Evolutionary conservation across 1,140 invertebrate species (phyloP), one percentile per base, ranked within the genome.

Genomic region (Lordiphosa collinella): DNA sequence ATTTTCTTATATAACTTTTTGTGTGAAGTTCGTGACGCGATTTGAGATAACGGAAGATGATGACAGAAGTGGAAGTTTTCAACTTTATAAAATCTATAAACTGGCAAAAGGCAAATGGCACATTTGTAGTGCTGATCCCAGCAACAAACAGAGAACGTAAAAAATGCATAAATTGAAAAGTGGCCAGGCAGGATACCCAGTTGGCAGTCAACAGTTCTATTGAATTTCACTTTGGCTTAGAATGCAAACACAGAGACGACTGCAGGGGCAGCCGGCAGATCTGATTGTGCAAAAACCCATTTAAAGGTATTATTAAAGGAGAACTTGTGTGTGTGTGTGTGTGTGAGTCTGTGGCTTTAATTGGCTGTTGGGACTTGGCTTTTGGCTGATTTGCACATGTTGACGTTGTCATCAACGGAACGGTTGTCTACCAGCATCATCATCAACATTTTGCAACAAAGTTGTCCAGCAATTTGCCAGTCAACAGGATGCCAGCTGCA

Each of bases 271-370:
- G 13, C 5, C 16, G 38, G 61, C 43, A 35, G 49, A 76, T 76
- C 57, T 59, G 54, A 73, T 69, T 69, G 64, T 44, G 64, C 64
- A 60, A 69, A 25, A 54, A 65, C 12, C 43, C 44, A 68, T 65
- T 78, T 58, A 58, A 73, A 61, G 56, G 55, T 65, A 73, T 79
- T 68, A 60, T 79, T 79, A 72, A 68, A 53, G n/a, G n/a, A 73
- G 59, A 79, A 69, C 68, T 63, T 44, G 52, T 59, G 37, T 35
- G 8, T 36, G 16, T 25, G 16, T 58, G 66, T 50, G 41, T 47
- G 13, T 49, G 16, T 16, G 47, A 38, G 38, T 2, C 5, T 25
- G 22, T 38, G 63, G 37, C 69, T 74, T 79, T 73, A 80, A 79
- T 79, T 79, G 68, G 68, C 60, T 79, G 51, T 79, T 54, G 59